Base-by-base conservation (phyloP, 2,888 invertebrate genomes). In the Coleophora flavipennella region DNA sequence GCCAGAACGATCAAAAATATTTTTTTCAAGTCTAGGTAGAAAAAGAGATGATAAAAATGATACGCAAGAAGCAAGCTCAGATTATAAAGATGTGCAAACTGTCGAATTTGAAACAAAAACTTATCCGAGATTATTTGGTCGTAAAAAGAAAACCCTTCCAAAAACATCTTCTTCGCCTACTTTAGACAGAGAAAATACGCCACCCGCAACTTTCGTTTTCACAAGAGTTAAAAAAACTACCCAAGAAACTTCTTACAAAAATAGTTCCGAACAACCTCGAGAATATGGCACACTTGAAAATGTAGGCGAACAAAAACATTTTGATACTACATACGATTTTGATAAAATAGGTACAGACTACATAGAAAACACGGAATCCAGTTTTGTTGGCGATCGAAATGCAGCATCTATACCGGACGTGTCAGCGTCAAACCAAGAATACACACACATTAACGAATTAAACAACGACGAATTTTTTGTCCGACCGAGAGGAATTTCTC, bases 401-500 rank as follows among this genome's bases (percentile, higher is more conserved):
- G 41, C 61, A 44, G 52, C 57, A 44, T 76, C 74, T 6, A 62
- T 62, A 41, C 61, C 72, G n/a, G 62, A 76, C 39, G 65, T 70
- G 46, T 72, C 77, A 64, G 75, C 73, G 56, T 66, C 70, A 56
- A 77, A 75, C 55, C 71, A 74, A 72, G 79, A 84, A 70, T 77
- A 74, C 65, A 79, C 74, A 55, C 81, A 71, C 67, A 88, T 95
- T 57, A 94, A 94, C 76, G 93, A 94, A 80, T 92, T 94, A 50
- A 91, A 94, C 63, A 92, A 93, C 33, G 94, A 95, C 70, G 94
- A 95, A 78, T 95, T 94, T 81, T 93, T 94, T 67, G 84, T 94
- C 45, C 87, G 94, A 51, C 91, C 92, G 70, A 90, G 92, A 65
- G 94, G 93, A 45, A 90, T 93, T 60, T 93, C 93, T 48, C 90